phyloP scores from a whole-genome alignment of 2,888 invertebrate species.

The Clitarchus hookeri region DNA sequence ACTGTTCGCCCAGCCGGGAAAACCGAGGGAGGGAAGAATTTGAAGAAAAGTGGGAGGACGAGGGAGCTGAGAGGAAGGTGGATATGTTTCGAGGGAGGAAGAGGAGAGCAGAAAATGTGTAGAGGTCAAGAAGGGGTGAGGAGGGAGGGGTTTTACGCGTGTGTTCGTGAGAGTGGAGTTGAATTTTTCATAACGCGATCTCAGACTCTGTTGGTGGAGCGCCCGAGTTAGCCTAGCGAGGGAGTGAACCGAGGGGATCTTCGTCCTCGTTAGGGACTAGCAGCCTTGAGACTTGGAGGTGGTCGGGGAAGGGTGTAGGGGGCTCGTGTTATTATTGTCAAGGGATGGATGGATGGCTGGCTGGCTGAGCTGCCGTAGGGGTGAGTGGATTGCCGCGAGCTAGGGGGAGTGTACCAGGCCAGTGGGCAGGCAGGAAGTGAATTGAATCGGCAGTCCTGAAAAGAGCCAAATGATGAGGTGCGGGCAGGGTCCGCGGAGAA shows the following conservation, averaged over 20 bases:
- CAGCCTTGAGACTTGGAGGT: not conserved
- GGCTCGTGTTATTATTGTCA: not conserved
- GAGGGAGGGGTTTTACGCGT: not conserved
- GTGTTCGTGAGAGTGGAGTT: not conserved
- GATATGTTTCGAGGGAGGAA: not conserved
- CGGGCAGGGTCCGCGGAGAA: not conserved
- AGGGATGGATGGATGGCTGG: not conserved
- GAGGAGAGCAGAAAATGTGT: not conserved
- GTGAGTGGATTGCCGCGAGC: not conserved
- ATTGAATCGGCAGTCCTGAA: conserved; percentile 4
- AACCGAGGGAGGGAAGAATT: not conserved
- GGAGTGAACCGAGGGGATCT: not conserved
- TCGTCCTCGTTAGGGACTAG: not conserved
- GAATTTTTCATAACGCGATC: conserved; percentile 14
- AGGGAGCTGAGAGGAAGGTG: not conserved
- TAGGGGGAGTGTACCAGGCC: too few species aligned
- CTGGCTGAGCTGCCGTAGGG: too few species aligned
- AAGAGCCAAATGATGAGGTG: conserved; percentile 14
- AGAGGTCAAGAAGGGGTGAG: not conserved
- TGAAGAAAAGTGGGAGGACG: not conserved
- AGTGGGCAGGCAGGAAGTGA: not conserved
- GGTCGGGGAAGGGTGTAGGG: not conserved
- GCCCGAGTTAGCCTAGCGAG: not conserved
- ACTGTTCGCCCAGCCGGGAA: not conserved
- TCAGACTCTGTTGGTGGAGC: not conserved